Evolutionary conservation across 2,888 invertebrate species (phyloP).

Genomic region (Pammene fasciana): DNA sequence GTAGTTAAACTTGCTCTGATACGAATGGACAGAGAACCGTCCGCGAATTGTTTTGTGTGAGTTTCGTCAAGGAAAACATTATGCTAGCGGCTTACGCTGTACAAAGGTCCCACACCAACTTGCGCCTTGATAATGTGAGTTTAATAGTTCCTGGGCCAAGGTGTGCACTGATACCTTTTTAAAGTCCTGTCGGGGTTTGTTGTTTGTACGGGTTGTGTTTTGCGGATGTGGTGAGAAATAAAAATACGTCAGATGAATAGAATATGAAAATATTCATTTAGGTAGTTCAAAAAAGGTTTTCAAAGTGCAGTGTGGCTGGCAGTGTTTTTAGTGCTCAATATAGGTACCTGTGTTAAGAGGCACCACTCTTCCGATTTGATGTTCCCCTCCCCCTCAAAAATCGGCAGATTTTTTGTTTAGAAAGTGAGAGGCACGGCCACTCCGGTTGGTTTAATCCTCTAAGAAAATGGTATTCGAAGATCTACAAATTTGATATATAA

Average conservation of each 20-base stretch:
- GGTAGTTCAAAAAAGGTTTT: too few species aligned
- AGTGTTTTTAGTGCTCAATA: too few species aligned
- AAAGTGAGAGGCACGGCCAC: too few species aligned
- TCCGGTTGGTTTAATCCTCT: too few species aligned
- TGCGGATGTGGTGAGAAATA: neutral
- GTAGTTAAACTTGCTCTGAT: constrained; percentile 73
- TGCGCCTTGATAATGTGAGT: constrained; percentile 67
- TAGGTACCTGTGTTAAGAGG: too few species aligned
- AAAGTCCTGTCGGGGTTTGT: constrained; percentile 8
- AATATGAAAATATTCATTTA: neutral
- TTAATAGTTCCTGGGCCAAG: constrained; percentile 58
- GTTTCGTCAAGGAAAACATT: constrained; percentile 80
- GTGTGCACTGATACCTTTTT: constrained; percentile 39
- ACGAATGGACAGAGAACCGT: constrained; percentile 73
- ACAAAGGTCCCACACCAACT: constrained; percentile 50
- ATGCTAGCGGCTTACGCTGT: constrained; percentile 76
- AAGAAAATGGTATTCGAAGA: too few species aligned
- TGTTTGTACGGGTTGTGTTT: constrained; percentile 11
- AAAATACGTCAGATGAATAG: neutral
- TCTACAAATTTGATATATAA: too few species aligned
- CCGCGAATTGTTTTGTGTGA: constrained; percentile 78
- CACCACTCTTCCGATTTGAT: too few species aligned
- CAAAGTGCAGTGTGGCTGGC: too few species aligned
- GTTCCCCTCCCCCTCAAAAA: too few species aligned
- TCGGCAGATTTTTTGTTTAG: too few species aligned